phyloP scores from a whole-genome alignment of 1,140 invertebrate species.

The Heterodera carotae region DNA sequence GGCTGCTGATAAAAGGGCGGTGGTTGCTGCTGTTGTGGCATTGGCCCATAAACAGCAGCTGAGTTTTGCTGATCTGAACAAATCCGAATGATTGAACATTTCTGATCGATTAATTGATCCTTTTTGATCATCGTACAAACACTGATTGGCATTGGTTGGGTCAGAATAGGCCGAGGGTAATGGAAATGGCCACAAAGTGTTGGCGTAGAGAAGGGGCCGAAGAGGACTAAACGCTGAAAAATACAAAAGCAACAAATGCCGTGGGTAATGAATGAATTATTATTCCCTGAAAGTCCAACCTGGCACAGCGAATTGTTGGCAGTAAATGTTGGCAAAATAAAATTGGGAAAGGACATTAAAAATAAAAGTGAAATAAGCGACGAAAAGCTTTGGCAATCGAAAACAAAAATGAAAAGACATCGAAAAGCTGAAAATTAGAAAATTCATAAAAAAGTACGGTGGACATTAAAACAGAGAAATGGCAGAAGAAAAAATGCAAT shows the following conservation, averaged over 20 bases:
- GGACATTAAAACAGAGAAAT: too few relatives aligned
- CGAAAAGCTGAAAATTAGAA: too few relatives aligned
- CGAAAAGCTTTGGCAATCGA: not conserved
- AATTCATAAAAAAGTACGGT: too few relatives aligned
- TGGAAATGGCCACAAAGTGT: conserved; percentile 8
- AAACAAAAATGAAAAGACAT: too few relatives aligned
- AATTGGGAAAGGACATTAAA: not conserved
- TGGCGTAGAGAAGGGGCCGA: not conserved
- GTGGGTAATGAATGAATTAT: not conserved
- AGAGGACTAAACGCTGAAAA: not conserved
- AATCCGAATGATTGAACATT: too few relatives aligned
- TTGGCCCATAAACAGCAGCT: not conserved
- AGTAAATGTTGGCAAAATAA: not conserved
- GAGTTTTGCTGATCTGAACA: not conserved
- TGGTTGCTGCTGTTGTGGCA: not conserved
- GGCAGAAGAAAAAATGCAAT: too few relatives aligned
- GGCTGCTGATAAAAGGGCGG: not conserved
- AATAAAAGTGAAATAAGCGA: not conserved
- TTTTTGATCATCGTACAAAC: not conserved
- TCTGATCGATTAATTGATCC: not conserved
- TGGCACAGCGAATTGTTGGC: not conserved
- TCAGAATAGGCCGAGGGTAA: not conserved
- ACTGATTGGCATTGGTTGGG: not conserved
- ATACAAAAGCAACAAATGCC: not conserved
- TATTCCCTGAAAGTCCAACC: not conserved